These are phyloP conservation scores for Pyrocoelia pectoralis DNA, from an alignment of 2,888 invertebrate genomes.

Conservation along the genomic window DNA sequence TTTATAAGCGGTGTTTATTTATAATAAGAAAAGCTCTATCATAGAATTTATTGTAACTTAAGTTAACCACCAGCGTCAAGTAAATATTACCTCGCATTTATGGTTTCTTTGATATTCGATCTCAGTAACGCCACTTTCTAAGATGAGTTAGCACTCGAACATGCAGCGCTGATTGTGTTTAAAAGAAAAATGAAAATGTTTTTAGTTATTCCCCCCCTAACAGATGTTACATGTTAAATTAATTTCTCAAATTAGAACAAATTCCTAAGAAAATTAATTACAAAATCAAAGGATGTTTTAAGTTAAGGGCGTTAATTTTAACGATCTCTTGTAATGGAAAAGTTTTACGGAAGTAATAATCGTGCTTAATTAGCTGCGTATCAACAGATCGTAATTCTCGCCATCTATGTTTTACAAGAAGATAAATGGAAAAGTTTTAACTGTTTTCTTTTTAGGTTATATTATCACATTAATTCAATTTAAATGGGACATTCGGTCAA, in stretches of 20 bases:
- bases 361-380: slow-evolving; percentile 6
- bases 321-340: neutral
- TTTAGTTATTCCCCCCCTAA: neutral
- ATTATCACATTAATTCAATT: slow-evolving; percentile 29
- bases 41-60: too few relatives aligned
- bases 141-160: too few relatives aligned
- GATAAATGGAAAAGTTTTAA: slow-evolving; percentile 16
- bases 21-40: too few relatives aligned
- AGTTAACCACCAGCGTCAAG: too few relatives aligned
- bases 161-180: too few relatives aligned
- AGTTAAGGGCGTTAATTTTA: neutral
- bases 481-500: slow-evolving; percentile 37
- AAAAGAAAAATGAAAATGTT: too few relatives aligned
- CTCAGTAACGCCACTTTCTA: too few relatives aligned
- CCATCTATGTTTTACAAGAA: slow-evolving; percentile 8
- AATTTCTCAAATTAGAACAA: neutral
- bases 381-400: slow-evolving; percentile 13
- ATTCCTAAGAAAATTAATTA: neutral
- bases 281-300: neutral
- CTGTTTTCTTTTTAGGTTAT: slow-evolving; percentile 17
- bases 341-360: slow-evolving; percentile 5
- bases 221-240: neutral
- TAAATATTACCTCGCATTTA: too few relatives aligned
- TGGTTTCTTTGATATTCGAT: too few relatives aligned
- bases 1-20: too few relatives aligned